Base-by-base conservation (phyloP, 2,797 vertebrate species). In the Syngnathus rostellatus region DNA sequence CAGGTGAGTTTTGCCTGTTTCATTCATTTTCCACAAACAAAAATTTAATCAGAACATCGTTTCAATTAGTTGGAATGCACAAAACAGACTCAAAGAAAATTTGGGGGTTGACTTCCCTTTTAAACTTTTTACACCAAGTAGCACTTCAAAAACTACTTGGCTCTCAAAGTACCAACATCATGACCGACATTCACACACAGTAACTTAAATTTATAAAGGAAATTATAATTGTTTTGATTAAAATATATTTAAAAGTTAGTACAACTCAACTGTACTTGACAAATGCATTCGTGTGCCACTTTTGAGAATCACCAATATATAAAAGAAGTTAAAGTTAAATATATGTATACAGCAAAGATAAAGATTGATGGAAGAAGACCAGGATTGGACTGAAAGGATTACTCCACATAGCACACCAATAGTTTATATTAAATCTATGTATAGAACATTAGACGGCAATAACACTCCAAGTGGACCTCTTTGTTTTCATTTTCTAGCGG, bases 331-430 rank as follows among this genome's bases (percentile, higher is more conserved):
- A 23, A 23, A 23, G 23, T 23, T 23, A 23, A 19, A 80, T 64
- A 77, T 86, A 86, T 85, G 82, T 89, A 86, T 41, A 84, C 87
- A 85, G 11, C 79, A 76, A 74, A 83, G 71, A 77, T 74, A 67
- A 50, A 7, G 17, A 8, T 8, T n/a, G 48, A 7, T 76, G 23
- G 14, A 46, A 63, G 10, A 31, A 51, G 50, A 21, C 50, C 50
- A 51, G 2, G n/a, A 16, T 16, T 14, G 45, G 12, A 46, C 45
- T 45, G 43, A 50, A 2, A 8, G 48, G 17, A 6, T 50, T 50
- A 8, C 73, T 83, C 80, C 65, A 72, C 83, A 81, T 81, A 90
- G 85, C 83, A 89, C 86, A 89, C 77, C 70, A 73, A 76, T 87
- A 84, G 82, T 80, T 78, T 51, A 76, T 16, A 77, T 79, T 80